These are phyloP conservation scores for Eriocheir sinensis DNA, from an alignment of 1,140 invertebrate species.

Conservation along the genomic window DNA sequence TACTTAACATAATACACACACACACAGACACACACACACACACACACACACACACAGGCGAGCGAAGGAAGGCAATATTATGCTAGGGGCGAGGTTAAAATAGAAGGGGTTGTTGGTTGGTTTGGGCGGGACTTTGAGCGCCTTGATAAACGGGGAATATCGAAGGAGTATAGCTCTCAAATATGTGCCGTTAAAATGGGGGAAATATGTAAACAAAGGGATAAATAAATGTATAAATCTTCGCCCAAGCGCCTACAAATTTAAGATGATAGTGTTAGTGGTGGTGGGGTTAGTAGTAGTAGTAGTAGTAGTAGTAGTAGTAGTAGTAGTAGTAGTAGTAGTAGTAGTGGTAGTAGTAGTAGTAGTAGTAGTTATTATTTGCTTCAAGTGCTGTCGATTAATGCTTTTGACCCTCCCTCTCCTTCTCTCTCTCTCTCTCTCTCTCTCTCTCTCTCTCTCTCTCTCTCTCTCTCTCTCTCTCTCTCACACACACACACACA, in stretches of 20 bases:
- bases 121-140: neutral
- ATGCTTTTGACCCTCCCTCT: too few species aligned
- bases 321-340: neutral
- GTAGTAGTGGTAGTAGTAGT: neutral
- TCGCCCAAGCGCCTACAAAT: neutral
- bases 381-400: too few species aligned
- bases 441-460: neutral
- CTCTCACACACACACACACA: neutral
- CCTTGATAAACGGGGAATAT: neutral
- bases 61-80: neutral
- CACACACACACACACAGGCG: conserved; percentile 1
- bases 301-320: neutral
- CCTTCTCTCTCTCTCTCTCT: too few species aligned
- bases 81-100: neutral
- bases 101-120: too few species aligned
- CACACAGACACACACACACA: too few species aligned
- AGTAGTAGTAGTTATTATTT: too few species aligned
- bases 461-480: conserved; percentile 4
- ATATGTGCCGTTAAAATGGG: neutral
- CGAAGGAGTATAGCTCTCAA: neutral
- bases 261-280: neutral
- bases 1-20: too few species aligned
- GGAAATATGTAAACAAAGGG: too few species aligned
- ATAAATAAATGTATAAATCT: neutral
- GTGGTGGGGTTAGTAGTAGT: neutral